Conservation (phyloP, 2,888 invertebrate species). For the Aspidapion aeneum region DNA sequence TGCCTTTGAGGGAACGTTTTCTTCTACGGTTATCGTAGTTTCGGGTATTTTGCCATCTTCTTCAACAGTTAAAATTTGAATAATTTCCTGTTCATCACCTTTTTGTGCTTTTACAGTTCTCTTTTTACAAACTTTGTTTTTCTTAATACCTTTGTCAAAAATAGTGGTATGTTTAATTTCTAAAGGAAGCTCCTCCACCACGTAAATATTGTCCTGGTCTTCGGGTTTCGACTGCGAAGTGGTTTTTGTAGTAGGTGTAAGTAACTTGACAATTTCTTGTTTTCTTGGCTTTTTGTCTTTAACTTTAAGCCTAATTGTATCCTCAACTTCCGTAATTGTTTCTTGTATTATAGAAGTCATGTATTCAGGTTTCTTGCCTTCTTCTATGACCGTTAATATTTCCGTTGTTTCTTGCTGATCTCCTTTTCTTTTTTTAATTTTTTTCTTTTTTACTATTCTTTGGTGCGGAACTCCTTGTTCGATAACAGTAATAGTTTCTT, state of each 20-base stretch:
- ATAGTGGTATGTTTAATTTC: too few species aligned
- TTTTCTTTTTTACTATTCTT: conserved; percentile 36
- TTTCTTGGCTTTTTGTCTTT: conserved; percentile 41
- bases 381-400: conserved; percentile 42
- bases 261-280: conserved; percentile 32
- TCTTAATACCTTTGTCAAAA: too few species aligned
- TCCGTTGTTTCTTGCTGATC: conserved; percentile 41
- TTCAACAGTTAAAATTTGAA: too few species aligned
- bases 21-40: conserved; percentile 33
- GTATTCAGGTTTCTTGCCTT: conserved; percentile 41
- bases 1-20: too few species aligned
- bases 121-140: too few species aligned
- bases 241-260: conserved; percentile 41
- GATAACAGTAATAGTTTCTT: conserved; percentile 37
- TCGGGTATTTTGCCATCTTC: conserved; percentile 38
- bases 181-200: conserved; percentile 35
- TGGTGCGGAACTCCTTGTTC: conserved; percentile 41
- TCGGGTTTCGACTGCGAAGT: conserved; percentile 43
- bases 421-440: conserved; percentile 37
- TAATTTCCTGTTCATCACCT: too few species aligned
- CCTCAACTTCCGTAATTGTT: conserved; percentile 54
- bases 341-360: conserved; percentile 38
- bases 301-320: conserved; percentile 55
- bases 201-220: conserved; percentile 23
- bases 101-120: too few species aligned